Evolutionary conservation across 2,888 invertebrate genomes (phyloP).

Genomic region (Ligdia adustata): DNA sequence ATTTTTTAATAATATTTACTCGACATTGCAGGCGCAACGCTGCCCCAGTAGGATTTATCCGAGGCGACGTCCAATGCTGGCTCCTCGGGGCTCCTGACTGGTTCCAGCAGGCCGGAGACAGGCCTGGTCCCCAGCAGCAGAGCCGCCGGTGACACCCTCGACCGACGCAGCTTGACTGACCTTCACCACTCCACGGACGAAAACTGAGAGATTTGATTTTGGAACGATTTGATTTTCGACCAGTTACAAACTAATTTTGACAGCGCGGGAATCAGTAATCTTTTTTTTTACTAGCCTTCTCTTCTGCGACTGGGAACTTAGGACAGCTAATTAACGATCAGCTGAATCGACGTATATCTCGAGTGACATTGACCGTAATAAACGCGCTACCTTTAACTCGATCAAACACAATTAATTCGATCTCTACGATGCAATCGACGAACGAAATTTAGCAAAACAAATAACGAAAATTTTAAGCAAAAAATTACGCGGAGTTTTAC

Average conservation of each 20-base stretch:
- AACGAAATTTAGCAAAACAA: slow-evolving; percentile 32
- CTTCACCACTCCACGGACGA: slow-evolving; percentile 33
- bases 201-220: slow-evolving; percentile 14
- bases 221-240: slow-evolving; percentile 13
- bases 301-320: not conserved
- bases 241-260: slow-evolving; percentile 1
- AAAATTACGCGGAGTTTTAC: slow-evolving; percentile 4
- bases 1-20: slow-evolving; percentile 59
- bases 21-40: slow-evolving; percentile 69
- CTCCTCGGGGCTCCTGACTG: slow-evolving; percentile 75
- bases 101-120: slow-evolving; percentile 78
- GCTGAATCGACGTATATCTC: slow-evolving; percentile 46
- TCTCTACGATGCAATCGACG: slow-evolving; percentile 45
- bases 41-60: slow-evolving; percentile 80
- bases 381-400: slow-evolving; percentile 49
- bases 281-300: slow-evolving; percentile 6
- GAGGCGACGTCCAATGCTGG: slow-evolving; percentile 79
- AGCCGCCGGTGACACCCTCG: slow-evolving; percentile 78
- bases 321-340: slow-evolving; percentile 35
- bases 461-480: slow-evolving; percentile 32
- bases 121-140: slow-evolving; percentile 84
- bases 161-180: slow-evolving; percentile 76
- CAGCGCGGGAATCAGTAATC: slow-evolving; percentile 16
- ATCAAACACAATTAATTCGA: slow-evolving; percentile 61
- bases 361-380: slow-evolving; percentile 53